A percentile compares a stretch with the other conserved stretches of the same genome.
Conservation (phyloP, 2,797 vertebrate species). For the Brachymystax lenok region DNA sequence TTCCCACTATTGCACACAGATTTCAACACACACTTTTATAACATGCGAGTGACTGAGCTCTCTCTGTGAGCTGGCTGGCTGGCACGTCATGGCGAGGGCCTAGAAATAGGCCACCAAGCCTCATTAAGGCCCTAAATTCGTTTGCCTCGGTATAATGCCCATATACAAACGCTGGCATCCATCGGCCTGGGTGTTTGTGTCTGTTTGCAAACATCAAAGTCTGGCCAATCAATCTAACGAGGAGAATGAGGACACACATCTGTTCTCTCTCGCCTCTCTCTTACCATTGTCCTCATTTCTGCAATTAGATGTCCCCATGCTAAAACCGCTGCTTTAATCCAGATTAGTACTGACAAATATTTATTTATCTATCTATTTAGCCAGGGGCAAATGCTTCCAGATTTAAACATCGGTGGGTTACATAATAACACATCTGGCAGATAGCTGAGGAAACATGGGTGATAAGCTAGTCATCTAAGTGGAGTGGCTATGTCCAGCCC, state of each 20-base stretch:
- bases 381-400: constrained; percentile 2
- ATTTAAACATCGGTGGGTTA: constrained; percentile 5
- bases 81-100: not conserved
- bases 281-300: constrained; percentile 29
- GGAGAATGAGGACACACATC: constrained; percentile 26
- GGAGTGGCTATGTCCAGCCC: not conserved
- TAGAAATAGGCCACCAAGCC: constrained; percentile 11
- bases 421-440: not conserved
- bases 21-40: not conserved
- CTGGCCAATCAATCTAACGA: constrained; percentile 43
- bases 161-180: constrained; percentile 12
- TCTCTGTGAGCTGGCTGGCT: not conserved
- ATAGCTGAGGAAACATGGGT: constrained; percentile 45
- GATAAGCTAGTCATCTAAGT: constrained; percentile 5
- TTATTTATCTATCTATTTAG: constrained; percentile 5
- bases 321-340: not conserved
- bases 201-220: constrained; percentile 45
- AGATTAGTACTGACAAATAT: not conserved
- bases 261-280: constrained; percentile 6
- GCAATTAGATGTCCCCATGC: constrained; percentile 14
- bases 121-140: constrained; percentile 32
- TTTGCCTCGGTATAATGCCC: constrained; percentile 11
- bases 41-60: not conserved
- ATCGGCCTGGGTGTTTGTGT: constrained; percentile 13
- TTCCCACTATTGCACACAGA: not conserved